Evolutionary conservation across 35 echinoderm and acorn worm genomes (phyloP).

Genomic region (Acanthaster planci): DNA sequence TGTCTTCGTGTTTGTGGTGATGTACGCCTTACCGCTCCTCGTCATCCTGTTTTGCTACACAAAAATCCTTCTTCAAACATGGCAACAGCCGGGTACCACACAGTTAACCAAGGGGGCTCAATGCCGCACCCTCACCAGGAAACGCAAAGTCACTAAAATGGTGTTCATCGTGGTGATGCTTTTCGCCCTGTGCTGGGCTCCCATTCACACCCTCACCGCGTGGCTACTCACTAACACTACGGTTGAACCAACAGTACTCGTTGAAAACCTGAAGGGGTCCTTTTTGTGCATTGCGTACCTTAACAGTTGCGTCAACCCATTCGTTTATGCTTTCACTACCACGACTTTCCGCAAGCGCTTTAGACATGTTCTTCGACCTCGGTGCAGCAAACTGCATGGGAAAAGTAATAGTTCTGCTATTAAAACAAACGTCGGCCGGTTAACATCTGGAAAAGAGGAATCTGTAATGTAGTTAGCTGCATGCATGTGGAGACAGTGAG

Average conservation of each 20-base stretch:
- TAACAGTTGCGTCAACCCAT: constrained; percentile 88
- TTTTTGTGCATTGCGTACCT: constrained; percentile 72
- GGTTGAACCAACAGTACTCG: not conserved
- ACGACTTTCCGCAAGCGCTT: constrained; percentile 89
- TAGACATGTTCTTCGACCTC: constrained; percentile 37
- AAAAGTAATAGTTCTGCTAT: not conserved
- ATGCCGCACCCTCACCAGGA: constrained; percentile 50
- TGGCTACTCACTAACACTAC: constrained; percentile 39
- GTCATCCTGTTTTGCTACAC: constrained; percentile 86
- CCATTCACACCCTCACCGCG: constrained; percentile 53
- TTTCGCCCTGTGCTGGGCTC: constrained; percentile 85
- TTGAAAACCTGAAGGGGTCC: constrained; percentile 1
- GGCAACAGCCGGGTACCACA: constrained; percentile 52
- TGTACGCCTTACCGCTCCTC: constrained; percentile 71
- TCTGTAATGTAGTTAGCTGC: not conserved
- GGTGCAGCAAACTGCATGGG: not conserved
- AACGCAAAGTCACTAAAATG: constrained; percentile 88
- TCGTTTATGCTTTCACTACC: constrained; percentile 91
- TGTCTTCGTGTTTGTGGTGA: constrained; percentile 53
- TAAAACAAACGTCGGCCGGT: not conserved
- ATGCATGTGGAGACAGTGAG: not conserved
- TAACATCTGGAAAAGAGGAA: constrained; percentile 14
- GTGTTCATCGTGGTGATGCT: constrained; percentile 85
- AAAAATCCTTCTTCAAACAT: constrained; percentile 76
- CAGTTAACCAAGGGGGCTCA: constrained; percentile 69